Percentiles rank a stretch among this genome's conserved stretches.
Evolutionary conservation across 2,888 invertebrate genomes (phyloP).

Genomic region (Chymomyza amoena): DNA sequence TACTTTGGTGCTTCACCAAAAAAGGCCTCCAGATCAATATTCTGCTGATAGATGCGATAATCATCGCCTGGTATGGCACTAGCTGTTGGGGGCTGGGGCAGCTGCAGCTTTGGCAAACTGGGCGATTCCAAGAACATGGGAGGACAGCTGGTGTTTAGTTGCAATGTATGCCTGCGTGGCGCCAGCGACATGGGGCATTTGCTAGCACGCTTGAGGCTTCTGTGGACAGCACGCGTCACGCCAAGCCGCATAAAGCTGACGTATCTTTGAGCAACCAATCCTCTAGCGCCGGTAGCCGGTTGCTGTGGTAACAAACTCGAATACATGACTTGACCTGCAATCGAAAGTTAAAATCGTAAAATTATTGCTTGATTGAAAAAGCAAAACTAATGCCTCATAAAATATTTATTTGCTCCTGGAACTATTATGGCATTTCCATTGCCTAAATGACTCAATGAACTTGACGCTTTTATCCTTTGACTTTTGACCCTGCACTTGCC

Average conservation of each 20-base stretch:
- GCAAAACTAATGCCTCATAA: background rate
- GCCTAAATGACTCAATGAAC: background rate
- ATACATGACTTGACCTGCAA: background rate
- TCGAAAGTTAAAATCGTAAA: background rate
- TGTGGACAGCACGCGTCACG: background rate
- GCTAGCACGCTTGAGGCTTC: background rate
- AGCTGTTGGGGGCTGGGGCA: background rate
- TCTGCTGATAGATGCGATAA: constrained; percentile 65
- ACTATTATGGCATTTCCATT: constrained; percentile 24
- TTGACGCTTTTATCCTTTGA: constrained; percentile 33
- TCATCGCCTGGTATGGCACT: constrained; percentile 33
- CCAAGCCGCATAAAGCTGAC: background rate
- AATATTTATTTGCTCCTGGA: background rate
- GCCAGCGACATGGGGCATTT: background rate
- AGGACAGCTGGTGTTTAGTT: background rate
- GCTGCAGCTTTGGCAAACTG: constrained; percentile 18
- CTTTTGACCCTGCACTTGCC: constrained; percentile 61
- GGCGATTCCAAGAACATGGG: background rate
- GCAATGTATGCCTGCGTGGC: background rate
- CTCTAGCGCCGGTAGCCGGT: background rate
- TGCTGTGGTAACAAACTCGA: background rate
- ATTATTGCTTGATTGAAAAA: background rate
- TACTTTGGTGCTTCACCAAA: constrained; percentile 56
- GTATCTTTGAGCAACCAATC: background rate
- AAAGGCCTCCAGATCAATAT: constrained; percentile 58